A percentile compares a stretch with the other conserved stretches of the same genome.
Conservation (phyloP, 2,888 invertebrate species). For the Taenaris catops region DNA sequence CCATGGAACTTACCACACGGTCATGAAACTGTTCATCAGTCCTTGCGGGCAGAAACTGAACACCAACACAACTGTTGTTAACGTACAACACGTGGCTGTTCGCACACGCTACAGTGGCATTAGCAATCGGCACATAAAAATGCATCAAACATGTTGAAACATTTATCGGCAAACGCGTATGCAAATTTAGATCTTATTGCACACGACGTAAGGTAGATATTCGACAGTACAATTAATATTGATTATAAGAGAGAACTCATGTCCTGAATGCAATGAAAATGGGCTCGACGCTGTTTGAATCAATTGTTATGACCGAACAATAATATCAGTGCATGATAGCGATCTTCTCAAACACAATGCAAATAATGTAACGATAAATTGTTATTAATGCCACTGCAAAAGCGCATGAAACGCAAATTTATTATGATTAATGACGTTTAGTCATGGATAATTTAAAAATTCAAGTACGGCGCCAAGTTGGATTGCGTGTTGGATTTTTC, state of each 20-base stretch:
- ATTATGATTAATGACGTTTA: conserved; percentile 56
- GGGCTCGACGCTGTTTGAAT: conserved; percentile 28
- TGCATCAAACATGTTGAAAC: neutral
- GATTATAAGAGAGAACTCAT: conserved; percentile 5
- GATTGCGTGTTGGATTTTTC: conserved; percentile 2
- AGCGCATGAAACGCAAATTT: conserved; percentile 56
- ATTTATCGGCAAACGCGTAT: neutral
- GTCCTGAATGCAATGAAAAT: conserved; percentile 19
- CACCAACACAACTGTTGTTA: conserved; percentile 81
- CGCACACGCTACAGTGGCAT: conserved; percentile 44
- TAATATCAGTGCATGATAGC: conserved; percentile 34
- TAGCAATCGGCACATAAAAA: conserved; percentile 34
- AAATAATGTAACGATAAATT: conserved; percentile 37
- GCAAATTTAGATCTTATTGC: conserved; percentile 3
- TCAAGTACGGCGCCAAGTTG: conserved; percentile 9
- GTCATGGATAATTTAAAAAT: conserved; percentile 45
- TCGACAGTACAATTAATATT: neutral
- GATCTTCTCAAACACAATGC: conserved; percentile 39
- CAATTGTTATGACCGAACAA: conserved; percentile 23
- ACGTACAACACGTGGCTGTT: conserved; percentile 30
- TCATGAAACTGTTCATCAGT: conserved; percentile 94
- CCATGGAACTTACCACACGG: conserved; percentile 88
- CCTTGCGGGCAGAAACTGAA: conserved; percentile 91
- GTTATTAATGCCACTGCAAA: conserved; percentile 67
- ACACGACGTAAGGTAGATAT: conserved; percentile 2